A percentile compares a stretch with the other conserved stretches of the same genome.
Conservation (phyloP, 2,888 invertebrate species). For the Exocentrus adspersus region DNA sequence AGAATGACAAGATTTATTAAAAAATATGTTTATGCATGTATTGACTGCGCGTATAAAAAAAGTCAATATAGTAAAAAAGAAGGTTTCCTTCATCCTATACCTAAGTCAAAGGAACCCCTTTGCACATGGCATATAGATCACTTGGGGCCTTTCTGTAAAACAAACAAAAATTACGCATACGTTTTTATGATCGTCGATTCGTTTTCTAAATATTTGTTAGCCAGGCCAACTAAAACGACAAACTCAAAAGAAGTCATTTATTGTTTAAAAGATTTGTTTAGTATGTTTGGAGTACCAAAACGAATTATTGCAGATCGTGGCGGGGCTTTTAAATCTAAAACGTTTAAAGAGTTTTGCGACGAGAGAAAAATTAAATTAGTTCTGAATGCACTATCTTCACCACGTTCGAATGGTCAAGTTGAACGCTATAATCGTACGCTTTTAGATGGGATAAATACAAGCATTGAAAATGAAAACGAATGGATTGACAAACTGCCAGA, state of each 20-base stretch:
- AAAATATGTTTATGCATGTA: conserved; percentile 31
- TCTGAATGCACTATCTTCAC: conserved; percentile 24
- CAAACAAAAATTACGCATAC: conserved; percentile 13
- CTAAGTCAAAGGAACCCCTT: conserved; percentile 29
- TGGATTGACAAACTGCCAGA: conserved; percentile 3
- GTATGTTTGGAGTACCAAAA: conserved; percentile 32
- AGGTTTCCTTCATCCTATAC: conserved; percentile 31
- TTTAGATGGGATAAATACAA: conserved; percentile 19
- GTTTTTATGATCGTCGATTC: conserved; percentile 34
- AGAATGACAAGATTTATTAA: conserved; percentile 16
- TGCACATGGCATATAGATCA: conserved; percentile 40
- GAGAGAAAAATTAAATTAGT: too few relatives aligned
- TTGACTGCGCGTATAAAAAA: conserved; percentile 26
- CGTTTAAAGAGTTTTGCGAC: conserved; percentile 26
- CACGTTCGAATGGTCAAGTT: conserved; percentile 32
- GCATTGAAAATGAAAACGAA: conserved; percentile 27
- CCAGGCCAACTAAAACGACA: conserved; percentile 27
- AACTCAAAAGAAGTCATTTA: conserved; percentile 28
- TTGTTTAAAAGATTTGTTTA: conserved; percentile 31
- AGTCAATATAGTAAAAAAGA: conserved; percentile 28
- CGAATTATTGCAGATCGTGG: conserved; percentile 34
- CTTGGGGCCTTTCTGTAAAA: conserved; percentile 22
- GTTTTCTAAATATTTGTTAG: conserved; percentile 30
- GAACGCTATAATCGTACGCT: conserved; percentile 33
- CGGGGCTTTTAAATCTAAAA: conserved; percentile 29